Base-by-base conservation (phyloP, 2,888 invertebrate species). In the Cryptocheilus praepositus region DNA sequence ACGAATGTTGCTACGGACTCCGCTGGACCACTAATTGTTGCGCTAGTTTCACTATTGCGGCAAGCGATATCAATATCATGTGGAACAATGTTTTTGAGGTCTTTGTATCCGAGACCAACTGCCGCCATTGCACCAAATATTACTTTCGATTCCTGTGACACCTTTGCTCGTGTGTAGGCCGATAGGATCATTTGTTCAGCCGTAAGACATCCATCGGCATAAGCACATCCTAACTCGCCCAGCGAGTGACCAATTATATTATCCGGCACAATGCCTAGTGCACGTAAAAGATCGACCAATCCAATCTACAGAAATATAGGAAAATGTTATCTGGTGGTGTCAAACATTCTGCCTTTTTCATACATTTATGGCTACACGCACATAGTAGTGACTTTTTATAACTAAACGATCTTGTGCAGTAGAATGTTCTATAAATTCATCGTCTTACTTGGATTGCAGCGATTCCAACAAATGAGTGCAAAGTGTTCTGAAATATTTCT, bases 151-250 rank as follows among this genome's bases (percentile, higher is more conserved):
- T 86, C 82, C 22, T 80, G 61, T 0, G 83, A 83, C 2, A 83
- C 82, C 1, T 80, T 36, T 51, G 85, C 86, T 21, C 83, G 71
- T 0, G 76, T 82, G 65, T 84, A 85, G 0, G 86, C 81, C 0
- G 77, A 53, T 0, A 85, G 70, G 4, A 86, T 69, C 78, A 80
- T 83, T 71, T 86, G 83, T 46, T 86, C 85, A 0, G 81, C 76
- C 0, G 96, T 95, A 76, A 98, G 92, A 75, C 95, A 95, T 0
- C 96, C 96, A 87, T 98, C 98, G 2, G 96, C 97, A 89, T 98
- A 98, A 0, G 95, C 97, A 88, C 98, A 98, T 0, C 96, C 97
- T 5, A 98, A 90, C 88, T 98, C 98, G 18, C 98, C 98, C 0
- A 96, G 95, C 11, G 98, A 98, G 89, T 98, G 97, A 4, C 98